These are phyloP conservation scores for Calephelis perditalis DNA, from an alignment of 2,888 invertebrate species.

Conservation along the genomic window DNA sequence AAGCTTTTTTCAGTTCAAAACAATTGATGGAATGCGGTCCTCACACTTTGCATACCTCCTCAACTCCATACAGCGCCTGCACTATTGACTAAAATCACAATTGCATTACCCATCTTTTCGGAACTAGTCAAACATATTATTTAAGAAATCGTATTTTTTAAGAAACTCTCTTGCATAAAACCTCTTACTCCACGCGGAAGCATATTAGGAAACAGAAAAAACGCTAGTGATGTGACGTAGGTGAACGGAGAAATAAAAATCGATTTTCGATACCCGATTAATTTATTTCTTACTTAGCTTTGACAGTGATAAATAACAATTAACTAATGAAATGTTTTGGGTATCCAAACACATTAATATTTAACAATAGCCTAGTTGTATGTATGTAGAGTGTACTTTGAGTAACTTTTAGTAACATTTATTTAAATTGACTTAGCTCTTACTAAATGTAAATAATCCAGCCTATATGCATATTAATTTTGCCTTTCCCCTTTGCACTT, in stretches of 20 bases:
- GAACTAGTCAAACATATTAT: no score
- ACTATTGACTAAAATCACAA: no score
- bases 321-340: slow-evolving; percentile 52
- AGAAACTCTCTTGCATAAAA: no score
- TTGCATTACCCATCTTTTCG: no score
- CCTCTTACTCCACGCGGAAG: no score
- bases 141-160: no score
- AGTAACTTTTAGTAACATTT: slow-evolving; percentile 19
- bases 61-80: no score
- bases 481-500: slow-evolving; percentile 44
- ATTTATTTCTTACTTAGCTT: slow-evolving; percentile 58
- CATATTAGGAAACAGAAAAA: no score
- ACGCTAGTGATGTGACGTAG: neutral
- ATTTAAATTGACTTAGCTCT: slow-evolving; percentile 44
- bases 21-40: no score
- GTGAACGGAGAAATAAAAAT: slow-evolving; percentile 36
- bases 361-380: slow-evolving; percentile 47
- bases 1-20: no score
- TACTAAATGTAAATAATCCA: slow-evolving; percentile 42
- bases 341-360: slow-evolving; percentile 52
- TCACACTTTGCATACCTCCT: no score
- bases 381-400: slow-evolving; percentile 60
- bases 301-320: slow-evolving; percentile 58
- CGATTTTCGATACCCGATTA: slow-evolving; percentile 51
- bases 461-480: slow-evolving; percentile 42